Evolutionary conservation across 1,140 invertebrate species (phyloP), one percentile per base, ranked within the genome.

Genomic region (Sminthurides bifidus): DNA sequence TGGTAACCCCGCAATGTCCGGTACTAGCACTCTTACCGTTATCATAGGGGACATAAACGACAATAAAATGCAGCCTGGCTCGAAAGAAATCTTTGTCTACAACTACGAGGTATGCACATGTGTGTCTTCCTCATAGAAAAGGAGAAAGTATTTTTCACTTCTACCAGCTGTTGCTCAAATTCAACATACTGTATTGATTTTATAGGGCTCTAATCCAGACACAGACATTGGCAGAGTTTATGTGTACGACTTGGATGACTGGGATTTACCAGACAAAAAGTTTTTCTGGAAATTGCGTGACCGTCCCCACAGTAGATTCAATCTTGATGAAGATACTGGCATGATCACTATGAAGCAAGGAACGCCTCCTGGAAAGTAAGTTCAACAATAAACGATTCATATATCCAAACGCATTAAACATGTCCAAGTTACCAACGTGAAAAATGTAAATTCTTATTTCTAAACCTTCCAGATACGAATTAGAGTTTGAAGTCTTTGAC

Each of bases 31-130:
- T 0, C 70, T 97, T 4, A 94, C 89, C 0, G 88, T 97, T 6
- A 87, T 93, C 21, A 95, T 98, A 65, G 92, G 92, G 21, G 92
- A 93, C 68, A 83, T 88, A 1, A 97, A 97, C 69, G 92, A 98
- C 67, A 95, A 97, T 72, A 89, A 91, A 73, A 96, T 96, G 88
- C 84, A 90, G 67, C 86, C 90, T 0, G 93, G 93, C 0, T 85
- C 84, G 1, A 97, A 97, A 73, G 88, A 94, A 57, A 95, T 97
- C 61, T 86, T 93, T 69, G 89, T 95, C 0, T 97, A 97, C 71
- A 96, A 94, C 72, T 96, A 94, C 59, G 80, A 77, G 74, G 81
- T 72, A 67, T 15, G 58, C 14, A 49, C 21, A 49, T 10, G n/a
- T 10, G 33, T 35, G n/a, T 35, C 33, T 35, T 35, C n/a, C n/a